Evolutionary conservation across 2,113 vertebrate species (phyloP).

Genomic region (Oreochromis niloticus): DNA sequence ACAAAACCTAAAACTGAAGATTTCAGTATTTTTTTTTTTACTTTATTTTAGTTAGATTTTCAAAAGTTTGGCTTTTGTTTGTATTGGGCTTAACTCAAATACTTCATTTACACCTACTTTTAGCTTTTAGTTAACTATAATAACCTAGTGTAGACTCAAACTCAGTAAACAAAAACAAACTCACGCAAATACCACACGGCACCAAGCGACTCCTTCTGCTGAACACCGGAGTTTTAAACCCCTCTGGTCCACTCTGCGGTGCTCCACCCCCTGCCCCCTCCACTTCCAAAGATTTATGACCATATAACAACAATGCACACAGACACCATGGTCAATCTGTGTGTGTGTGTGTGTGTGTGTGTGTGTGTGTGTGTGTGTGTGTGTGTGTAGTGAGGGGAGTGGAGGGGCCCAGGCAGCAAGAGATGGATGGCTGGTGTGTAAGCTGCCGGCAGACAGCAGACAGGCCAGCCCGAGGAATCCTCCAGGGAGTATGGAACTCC

Average conservation of each 20-base stretch:
- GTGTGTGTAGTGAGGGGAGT: neutral
- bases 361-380: neutral
- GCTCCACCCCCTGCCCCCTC: slow-evolving; percentile 33
- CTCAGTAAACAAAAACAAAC: neutral
- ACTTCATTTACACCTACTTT: neutral
- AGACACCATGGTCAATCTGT: slow-evolving; percentile 60
- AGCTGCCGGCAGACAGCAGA: slow-evolving; percentile 74
- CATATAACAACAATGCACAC: slow-evolving; percentile 72
- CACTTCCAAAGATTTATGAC: slow-evolving; percentile 68
- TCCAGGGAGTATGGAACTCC: slow-evolving; percentile 75
- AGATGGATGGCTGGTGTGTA: slow-evolving; percentile 74
- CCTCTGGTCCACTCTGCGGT: slow-evolving; percentile 37
- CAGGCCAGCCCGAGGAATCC: slow-evolving; percentile 67
- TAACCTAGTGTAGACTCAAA: neutral
- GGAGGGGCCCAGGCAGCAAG: slow-evolving; percentile 58
- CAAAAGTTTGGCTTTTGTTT: neutral
- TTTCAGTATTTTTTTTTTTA: neutral
- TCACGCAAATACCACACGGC: slow-evolving; percentile 9
- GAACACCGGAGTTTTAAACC: slow-evolving; percentile 23
- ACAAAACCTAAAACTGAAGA: neutral
- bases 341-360: neutral
- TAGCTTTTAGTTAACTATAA: neutral
- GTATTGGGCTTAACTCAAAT: neutral
- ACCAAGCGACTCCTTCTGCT: neutral
- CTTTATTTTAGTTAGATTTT: neutral